A percentile compares a stretch with the other conserved stretches of the same genome.
Conservation (phyloP, 2,797 vertebrate species). For the Acanthurus leucopareius region DNA sequence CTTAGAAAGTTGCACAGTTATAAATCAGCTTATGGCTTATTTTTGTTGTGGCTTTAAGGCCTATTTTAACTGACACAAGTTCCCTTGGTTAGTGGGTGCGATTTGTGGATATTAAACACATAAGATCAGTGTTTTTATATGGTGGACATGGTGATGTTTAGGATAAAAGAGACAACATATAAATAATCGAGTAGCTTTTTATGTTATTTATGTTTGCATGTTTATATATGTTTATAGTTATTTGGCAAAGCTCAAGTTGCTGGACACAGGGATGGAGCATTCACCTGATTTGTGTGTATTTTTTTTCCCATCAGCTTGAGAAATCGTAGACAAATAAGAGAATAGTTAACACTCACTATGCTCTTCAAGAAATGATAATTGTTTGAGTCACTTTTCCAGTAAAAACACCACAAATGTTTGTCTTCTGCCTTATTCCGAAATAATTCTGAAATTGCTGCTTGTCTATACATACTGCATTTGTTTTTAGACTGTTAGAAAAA, state of each 20-base stretch:
- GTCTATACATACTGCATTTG: too few relatives aligned
- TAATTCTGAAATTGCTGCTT: background rate
- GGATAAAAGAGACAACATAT: background rate
- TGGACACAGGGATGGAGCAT: background rate
- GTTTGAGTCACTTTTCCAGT: background rate
- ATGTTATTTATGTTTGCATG: background rate
- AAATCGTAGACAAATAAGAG: background rate
- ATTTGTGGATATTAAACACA: constrained; percentile 13
- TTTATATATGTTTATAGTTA: background rate
- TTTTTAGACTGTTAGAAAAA: too few relatives aligned
- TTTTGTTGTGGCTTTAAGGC: constrained; percentile 9
- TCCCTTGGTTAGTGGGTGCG: background rate
- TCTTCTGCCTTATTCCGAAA: too few relatives aligned
- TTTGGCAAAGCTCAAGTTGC: background rate
- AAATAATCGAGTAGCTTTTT: background rate
- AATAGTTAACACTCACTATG: too few relatives aligned
- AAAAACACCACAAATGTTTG: background rate
- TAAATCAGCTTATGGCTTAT: constrained; percentile 31
- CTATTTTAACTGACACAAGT: constrained; percentile 35
- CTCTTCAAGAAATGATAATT: too few relatives aligned
- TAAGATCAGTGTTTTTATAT: constrained; percentile 1
- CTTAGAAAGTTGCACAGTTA: constrained; percentile 15
- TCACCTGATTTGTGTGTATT: background rate
- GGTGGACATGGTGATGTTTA: constrained; percentile 1
- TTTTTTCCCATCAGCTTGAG: background rate